Evolutionary conservation across 2,888 invertebrate species (phyloP), one percentile per base, ranked within the genome.

Genomic region (Sarcophaga caerulescens): DNA sequence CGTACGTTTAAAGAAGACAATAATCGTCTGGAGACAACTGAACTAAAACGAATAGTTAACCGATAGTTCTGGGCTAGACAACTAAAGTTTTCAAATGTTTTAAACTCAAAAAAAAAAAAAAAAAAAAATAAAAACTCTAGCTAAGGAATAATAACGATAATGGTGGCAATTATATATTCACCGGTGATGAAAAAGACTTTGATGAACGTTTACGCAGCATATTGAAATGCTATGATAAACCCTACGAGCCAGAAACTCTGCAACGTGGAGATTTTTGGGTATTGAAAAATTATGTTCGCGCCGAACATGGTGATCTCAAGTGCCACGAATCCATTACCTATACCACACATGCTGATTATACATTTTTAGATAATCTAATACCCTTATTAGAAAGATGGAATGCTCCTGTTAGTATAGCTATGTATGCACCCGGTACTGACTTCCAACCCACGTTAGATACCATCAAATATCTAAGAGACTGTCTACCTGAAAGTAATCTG

Each of bases 331-430:
- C 96, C 89, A 95, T 98, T 88, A 98, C 98, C 1, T 98, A 98
- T 91, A 97, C 98, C 57, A 98, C 98, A 17, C 98, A 98, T 93
- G 97, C 97, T 5, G 98, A 98, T 90, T 97, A 95, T 93, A 97
- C 97, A 89, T 98, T 98, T 94, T 95, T 98, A 91, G 97, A 98
- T 93, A 98, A 98, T 93, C 94, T 98, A 90, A 95, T 96, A 92
- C 97, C 97, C 85, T 94, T 98, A 90, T 94, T 98, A 91, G 96
- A 97, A 92, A 95, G 96, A 90, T 98, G 98, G 98, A 95, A 95
- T 92, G 97, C 97, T 1, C 98, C 98, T 1, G 94, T 98, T 87
- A 97, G 97, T 90, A 94, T 98, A 89, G 97, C 97, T 4, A 94
- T 98, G 90, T 97, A 98, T 93, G 96, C 97, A 25, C 98, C 98